These are phyloP conservation scores for Isoperla grammatica DNA, from an alignment of 2,888 invertebrate species.

Conservation along the genomic window DNA sequence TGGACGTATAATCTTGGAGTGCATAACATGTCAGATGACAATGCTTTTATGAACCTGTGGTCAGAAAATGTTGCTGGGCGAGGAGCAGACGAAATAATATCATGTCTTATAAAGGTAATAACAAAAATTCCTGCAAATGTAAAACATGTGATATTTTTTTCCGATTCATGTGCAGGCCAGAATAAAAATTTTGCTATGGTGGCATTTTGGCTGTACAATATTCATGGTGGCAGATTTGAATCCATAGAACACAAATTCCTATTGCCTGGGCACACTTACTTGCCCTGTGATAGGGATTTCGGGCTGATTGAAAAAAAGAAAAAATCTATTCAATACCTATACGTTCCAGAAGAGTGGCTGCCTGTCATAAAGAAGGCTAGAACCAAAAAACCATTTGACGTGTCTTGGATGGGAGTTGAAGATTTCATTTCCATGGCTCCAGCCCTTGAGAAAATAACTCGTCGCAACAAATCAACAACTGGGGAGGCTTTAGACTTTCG, in stretches of 20 bases:
- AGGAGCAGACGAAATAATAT: slow-evolving; percentile 12
- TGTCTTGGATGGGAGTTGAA: not conserved
- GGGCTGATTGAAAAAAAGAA: slow-evolving; percentile 26
- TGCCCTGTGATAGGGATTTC: slow-evolving; percentile 25
- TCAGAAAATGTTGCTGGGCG: slow-evolving; percentile 12
- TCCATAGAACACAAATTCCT: slow-evolving; percentile 24
- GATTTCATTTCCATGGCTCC: not conserved
- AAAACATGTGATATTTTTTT: not conserved
- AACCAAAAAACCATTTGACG: not conserved
- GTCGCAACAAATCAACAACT: not conserved
- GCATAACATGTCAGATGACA: slow-evolving; percentile 1
- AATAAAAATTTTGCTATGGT: slow-evolving; percentile 16
- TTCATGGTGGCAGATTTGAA: slow-evolving; percentile 6
- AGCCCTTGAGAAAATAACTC: not conserved
- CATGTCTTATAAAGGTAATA: not conserved
- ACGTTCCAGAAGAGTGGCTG: not conserved
- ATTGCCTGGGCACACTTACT: slow-evolving; percentile 22
- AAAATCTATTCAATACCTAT: not conserved
- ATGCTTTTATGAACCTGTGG: slow-evolving; percentile 12
- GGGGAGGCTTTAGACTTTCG: not conserved
- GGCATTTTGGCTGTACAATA: not conserved
- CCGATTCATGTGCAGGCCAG: slow-evolving; percentile 17
- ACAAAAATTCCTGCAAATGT: not conserved
- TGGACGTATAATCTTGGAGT: slow-evolving; percentile 9
- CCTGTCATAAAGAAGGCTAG: not conserved